Conservation (phyloP, 2,113 vertebrate species). For the Dromas ardeola region DNA sequence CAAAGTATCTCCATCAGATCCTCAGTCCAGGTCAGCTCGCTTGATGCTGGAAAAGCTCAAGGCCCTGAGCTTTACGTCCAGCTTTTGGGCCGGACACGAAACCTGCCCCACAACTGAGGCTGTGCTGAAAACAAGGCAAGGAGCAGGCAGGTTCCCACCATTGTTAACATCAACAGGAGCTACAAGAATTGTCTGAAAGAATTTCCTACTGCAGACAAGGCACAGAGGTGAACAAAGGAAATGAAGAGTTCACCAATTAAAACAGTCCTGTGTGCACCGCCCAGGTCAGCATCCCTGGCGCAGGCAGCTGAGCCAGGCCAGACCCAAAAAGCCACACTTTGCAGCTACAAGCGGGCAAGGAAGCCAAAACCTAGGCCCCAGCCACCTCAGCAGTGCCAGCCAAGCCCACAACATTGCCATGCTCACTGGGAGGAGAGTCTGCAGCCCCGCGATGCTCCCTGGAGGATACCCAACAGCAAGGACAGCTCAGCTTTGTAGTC, state of each 20-base stretch:
- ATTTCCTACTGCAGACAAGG: constrained; percentile 29
- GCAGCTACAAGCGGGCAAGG: background rate
- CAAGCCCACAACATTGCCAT: background rate
- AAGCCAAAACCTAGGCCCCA: background rate
- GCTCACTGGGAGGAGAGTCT: fast-evolving
- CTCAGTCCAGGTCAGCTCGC: background rate
- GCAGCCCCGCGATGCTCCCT: fast-evolving
- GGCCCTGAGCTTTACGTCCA: background rate
- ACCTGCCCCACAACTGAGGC: fast-evolving
- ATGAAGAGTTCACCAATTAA: background rate
- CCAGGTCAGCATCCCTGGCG: background rate
- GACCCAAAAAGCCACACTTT: background rate
- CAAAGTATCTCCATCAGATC: background rate
- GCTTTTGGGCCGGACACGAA: background rate
- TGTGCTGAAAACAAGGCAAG: background rate
- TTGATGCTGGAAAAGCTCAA: background rate
- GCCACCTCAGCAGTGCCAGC: background rate
- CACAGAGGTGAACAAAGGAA: background rate
- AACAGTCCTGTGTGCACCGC: background rate
- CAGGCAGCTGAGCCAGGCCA: background rate
- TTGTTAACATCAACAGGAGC: background rate
- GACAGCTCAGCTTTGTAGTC: background rate
- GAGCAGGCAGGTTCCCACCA: constrained; percentile 28
- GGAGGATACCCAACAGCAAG: background rate
- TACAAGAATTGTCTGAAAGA: background rate